phyloP scores from a whole-genome alignment of 1,140 invertebrate genomes.

The Chironomus striatipennis region DNA sequence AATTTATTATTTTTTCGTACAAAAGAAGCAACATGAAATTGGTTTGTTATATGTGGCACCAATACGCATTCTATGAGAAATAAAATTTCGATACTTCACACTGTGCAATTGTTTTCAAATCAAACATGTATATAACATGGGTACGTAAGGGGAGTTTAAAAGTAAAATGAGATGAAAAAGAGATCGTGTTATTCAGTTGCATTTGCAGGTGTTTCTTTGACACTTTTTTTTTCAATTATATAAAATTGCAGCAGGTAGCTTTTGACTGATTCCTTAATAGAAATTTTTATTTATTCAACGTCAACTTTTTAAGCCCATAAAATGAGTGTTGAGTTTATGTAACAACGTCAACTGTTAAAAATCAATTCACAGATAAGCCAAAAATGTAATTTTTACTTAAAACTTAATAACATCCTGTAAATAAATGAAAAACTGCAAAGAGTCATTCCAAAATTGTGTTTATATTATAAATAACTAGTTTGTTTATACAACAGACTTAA shows the following conservation, averaged over 20 bases:
- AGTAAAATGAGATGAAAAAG: background rate
- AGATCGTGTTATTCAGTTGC: background rate
- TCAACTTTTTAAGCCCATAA: too few species aligned
- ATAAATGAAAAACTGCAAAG: background rate
- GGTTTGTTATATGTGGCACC: background rate
- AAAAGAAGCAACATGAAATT: background rate
- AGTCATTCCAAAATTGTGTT: background rate
- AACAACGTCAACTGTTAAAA: background rate
- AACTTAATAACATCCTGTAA: background rate
- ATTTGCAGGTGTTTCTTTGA: constrained; percentile 12
- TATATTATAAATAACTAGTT: constrained; percentile 6
- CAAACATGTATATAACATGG: too few species aligned
- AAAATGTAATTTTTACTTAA: background rate
- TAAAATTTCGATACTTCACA: background rate
- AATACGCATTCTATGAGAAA: background rate
- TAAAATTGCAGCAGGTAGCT: too few species aligned
- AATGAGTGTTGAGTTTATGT: too few species aligned
- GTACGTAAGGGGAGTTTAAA: too few species aligned
- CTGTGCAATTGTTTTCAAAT: background rate
- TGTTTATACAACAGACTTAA: background rate
- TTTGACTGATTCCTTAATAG: too few species aligned
- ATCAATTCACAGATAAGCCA: background rate
- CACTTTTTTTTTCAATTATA: background rate
- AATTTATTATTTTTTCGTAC: background rate
- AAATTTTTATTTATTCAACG: too few species aligned